A percentile compares a stretch with the other conserved stretches of the same genome.
Evolutionary conservation across 2,888 invertebrate species (phyloP).

Genomic region (Drosophila kambysellisi): DNA sequence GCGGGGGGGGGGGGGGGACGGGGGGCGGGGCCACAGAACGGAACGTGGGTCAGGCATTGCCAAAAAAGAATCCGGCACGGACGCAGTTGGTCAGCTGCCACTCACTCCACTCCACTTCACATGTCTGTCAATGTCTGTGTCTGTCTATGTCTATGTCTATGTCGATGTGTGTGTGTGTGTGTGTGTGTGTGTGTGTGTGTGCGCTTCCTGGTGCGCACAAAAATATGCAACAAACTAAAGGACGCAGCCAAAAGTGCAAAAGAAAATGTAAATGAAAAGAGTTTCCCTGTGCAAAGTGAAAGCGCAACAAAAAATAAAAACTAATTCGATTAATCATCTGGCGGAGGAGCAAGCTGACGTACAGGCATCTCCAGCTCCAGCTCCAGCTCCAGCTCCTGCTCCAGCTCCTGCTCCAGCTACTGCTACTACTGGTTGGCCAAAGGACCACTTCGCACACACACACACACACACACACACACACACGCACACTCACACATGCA

Average conservation of each 20-base stretch:
- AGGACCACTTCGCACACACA: constrained; percentile 32
- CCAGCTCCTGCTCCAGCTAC: not conserved
- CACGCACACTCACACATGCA: constrained; percentile 42
- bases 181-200: constrained; percentile 29
- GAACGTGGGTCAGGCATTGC: constrained; percentile 52
- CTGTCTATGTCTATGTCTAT: constrained; percentile 2
- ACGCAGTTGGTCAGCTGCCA: constrained; percentile 78
- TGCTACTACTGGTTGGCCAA: constrained; percentile 48
- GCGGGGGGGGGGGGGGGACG: not conserved
- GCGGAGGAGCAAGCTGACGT: constrained; percentile 36
- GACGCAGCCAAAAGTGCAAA: constrained; percentile 67
- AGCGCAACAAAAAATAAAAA: constrained; percentile 53
- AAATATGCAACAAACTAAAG: constrained; percentile 75
- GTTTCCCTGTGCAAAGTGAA: constrained; percentile 56
- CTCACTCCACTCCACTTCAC: constrained; percentile 60
- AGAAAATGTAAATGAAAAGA: constrained; percentile 80
- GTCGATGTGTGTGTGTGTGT: constrained; percentile 7
- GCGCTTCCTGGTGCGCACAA: constrained; percentile 55
- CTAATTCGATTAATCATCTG: constrained; percentile 79
- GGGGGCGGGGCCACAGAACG: constrained; percentile 12
- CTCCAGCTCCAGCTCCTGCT: constrained; percentile 30
- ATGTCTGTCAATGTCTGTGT: constrained; percentile 14
- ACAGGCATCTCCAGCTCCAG: constrained; percentile 31
- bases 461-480: constrained; percentile 35
- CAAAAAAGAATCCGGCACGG: constrained; percentile 67